phyloP scores from a whole-genome alignment of 35 echinoderm and acorn worm genomes.

The Ophiothrix spiculata region DNA sequence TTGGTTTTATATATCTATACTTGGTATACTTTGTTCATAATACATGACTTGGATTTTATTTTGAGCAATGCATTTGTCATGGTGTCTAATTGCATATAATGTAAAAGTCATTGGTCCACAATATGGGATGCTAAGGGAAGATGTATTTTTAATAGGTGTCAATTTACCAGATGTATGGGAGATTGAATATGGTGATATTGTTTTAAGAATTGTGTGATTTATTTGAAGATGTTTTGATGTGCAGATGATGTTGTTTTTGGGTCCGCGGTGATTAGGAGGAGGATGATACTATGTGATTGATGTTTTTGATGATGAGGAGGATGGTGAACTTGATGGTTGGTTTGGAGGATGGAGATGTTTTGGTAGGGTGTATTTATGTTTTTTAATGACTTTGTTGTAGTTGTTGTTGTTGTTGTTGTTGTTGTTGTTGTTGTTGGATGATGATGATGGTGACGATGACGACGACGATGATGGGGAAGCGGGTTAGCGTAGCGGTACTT shows the following conservation, averaged over 20 bases:
- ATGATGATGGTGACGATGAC: too few relatives aligned
- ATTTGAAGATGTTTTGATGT: not conserved
- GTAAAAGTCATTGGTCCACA: not conserved
- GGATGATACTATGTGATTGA: not conserved
- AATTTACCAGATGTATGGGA: not conserved
- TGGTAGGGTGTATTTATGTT: too few relatives aligned
- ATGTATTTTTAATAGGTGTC: not conserved
- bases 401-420: too few relatives aligned
- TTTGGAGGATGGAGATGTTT: too few relatives aligned
- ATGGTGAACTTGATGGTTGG: not conserved
- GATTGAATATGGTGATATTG: not conserved
- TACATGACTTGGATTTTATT: not conserved
- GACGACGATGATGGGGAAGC: too few relatives aligned
- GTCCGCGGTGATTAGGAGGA: not conserved
- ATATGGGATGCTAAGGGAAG: not conserved
- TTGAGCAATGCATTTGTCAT: not conserved
- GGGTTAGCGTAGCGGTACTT: too few relatives aligned
- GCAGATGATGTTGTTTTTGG: not conserved
- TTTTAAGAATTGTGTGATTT: not conserved
- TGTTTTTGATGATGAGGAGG: not conserved
- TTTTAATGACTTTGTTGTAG: too few relatives aligned
- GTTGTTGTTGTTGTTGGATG: too few relatives aligned
- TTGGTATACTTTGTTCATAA: not conserved
- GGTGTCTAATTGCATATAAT: not conserved
- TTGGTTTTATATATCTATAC: not conserved